These are phyloP conservation scores for Arion vulgaris DNA, from an alignment of 1,140 invertebrate genomes.

Conservation along the genomic window DNA sequence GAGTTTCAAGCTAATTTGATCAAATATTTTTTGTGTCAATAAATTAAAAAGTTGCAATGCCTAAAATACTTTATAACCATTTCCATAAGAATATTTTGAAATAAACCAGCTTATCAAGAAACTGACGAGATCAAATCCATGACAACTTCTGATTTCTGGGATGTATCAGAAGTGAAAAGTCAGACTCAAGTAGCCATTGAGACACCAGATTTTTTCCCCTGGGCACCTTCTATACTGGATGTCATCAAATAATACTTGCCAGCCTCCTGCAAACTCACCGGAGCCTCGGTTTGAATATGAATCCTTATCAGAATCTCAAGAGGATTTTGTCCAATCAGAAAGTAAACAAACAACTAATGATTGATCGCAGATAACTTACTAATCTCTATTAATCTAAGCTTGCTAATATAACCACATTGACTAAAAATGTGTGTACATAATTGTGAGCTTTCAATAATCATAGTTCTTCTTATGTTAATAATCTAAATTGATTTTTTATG, in stretches of 20 bases:
- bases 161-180: neutral
- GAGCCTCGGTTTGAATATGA: neutral
- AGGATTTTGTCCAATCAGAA: conserved; percentile 13
- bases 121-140: neutral
- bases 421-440: too few relatives aligned
- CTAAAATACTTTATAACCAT: too few relatives aligned
- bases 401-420: too few relatives aligned
- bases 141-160: conserved; percentile 2
- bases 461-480: too few relatives aligned
- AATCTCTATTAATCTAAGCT: neutral
- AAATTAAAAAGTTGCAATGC: too few relatives aligned
- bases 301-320: neutral
- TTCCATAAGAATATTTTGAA: too few relatives aligned
- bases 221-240: neutral
- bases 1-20: too few relatives aligned
- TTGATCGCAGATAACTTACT: neutral
- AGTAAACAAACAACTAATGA: neutral
- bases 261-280: neutral
- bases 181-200: neutral
- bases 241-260: neutral
- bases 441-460: too few relatives aligned
- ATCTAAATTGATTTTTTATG: too few relatives aligned
- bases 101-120: neutral
- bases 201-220: neutral
- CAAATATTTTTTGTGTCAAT: too few relatives aligned